Evolutionary conservation across 1,140 invertebrate species (phyloP), one percentile per base, ranked within the genome.

Genomic region (Drosophila tani): DNA sequence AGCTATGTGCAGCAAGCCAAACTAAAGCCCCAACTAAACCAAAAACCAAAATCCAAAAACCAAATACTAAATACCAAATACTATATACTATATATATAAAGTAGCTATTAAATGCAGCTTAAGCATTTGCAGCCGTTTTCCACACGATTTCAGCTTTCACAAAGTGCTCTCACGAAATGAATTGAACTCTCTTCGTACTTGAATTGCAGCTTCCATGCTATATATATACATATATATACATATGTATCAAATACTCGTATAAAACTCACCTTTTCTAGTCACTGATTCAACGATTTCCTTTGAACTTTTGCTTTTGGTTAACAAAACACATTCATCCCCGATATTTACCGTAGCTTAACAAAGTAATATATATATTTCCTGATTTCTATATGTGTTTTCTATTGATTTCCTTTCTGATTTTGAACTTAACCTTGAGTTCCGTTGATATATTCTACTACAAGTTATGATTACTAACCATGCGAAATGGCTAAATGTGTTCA

Each of bases 401-500:
- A 40, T 65, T 81, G 46, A 14, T 29, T 66, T 55, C 27, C 12
- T 27, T n/a, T 60, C n/a, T 75, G 5, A 50, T 35, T 77, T 56
- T 73, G 8, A 46, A 65, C 78, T 75, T 85, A 40, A 27, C 68
- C 55, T 79, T 62, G 51, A 67, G 46, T 77, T 68, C 47, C 51
- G 57, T 67, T 65, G 40, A 45, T 40, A 62, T 70, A 24, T 24
- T 56, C 14, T 7, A 68, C 21, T 70, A 70, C 63, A 50, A 35
- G 15, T 51, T 69, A 68, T 47, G 32, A 51, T 68, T 73, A 73
- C 50, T 56, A 81, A 82, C 76, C 80, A 86, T 63, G 73, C 63
- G 69, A 85, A 75, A 84, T 81, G 78, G 75, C 60, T 88, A 81
- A 88, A 88, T 90, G 85, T 88, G 85, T 88, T 90, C 66, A 81